Evolutionary conservation across 2,888 invertebrate genomes (phyloP).

Genomic region (Coremacera marginata): DNA sequence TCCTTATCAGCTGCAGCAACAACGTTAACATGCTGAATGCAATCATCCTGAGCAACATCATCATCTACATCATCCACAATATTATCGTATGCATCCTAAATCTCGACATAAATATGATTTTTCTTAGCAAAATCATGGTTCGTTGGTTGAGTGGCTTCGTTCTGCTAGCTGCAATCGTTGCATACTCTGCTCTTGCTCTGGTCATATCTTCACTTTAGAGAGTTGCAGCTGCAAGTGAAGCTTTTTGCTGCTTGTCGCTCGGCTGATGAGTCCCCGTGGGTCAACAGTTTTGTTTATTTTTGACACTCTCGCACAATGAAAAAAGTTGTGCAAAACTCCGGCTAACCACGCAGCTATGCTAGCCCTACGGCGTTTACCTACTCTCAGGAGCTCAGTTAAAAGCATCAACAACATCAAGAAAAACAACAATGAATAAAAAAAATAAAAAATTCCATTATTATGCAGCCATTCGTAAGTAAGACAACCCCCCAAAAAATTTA

Average conservation of each 20-base stretch:
- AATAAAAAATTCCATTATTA: not conserved
- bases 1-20: not conserved
- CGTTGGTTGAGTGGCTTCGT: not conserved
- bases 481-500: not conserved
- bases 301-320: constrained; percentile 17
- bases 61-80: too few species aligned
- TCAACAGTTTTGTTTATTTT: constrained; percentile 35
- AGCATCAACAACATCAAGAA: constrained; percentile 6
- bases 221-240: not conserved
- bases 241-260: not conserved
- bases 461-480: not conserved
- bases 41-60: not conserved
- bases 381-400: not conserved
- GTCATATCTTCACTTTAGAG: not conserved
- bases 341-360: not conserved
- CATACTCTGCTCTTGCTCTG: not conserved
- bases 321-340: not conserved
- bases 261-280: constrained; percentile 35
- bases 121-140: not conserved
- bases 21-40: not conserved
- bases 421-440: not conserved
- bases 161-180: not conserved
- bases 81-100: not conserved
- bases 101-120: not conserved
- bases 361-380: not conserved